Evolutionary conservation across 37 sponge, comb jelly and placozoan genomes (phyloP).

Genomic region (Corticium candelabrum): DNA sequence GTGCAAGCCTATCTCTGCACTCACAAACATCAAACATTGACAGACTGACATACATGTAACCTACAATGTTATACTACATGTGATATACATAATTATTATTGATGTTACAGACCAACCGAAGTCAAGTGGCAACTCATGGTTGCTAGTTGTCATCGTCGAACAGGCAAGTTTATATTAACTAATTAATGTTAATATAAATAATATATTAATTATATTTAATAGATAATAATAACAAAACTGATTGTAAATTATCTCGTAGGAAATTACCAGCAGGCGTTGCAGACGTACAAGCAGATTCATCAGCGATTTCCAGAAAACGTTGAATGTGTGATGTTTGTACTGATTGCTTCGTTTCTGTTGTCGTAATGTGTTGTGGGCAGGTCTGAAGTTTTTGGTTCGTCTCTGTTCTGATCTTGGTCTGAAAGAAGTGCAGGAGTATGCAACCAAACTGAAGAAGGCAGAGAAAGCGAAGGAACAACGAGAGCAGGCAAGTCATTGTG

Average conservation of each 20-base stretch:
- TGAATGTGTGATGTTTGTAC: conserved; percentile 29
- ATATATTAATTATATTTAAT: too few species aligned
- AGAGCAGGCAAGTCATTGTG: conserved; percentile 10
- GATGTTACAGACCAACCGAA: conserved; percentile 56
- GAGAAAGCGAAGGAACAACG: conserved; percentile 63
- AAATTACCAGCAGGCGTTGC: conserved; percentile 85
- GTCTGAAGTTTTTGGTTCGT: conserved; percentile 80
- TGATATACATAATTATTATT: neutral
- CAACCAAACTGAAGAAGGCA: conserved; percentile 66
- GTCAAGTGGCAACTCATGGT: conserved; percentile 95
- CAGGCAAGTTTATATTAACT: conserved; percentile 53
- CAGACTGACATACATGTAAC: neutral
- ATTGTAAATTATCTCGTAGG: conserved; percentile 23
- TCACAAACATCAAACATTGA: neutral
- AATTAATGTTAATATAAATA: neutral
- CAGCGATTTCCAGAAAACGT: conserved; percentile 80
- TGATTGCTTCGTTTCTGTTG: neutral
- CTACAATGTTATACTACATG: neutral
- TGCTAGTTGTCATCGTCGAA: conserved; percentile 81
- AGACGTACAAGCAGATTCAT: conserved; percentile 75
- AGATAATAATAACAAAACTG: neutral
- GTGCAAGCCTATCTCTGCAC: neutral
- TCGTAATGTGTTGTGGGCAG: neutral
- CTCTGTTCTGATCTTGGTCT: conserved; percentile 80
- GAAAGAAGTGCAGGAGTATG: conserved; percentile 80